Evolutionary conservation across 2,797 vertebrate species (phyloP).

Genomic region (Myioborus miniatus): DNA sequence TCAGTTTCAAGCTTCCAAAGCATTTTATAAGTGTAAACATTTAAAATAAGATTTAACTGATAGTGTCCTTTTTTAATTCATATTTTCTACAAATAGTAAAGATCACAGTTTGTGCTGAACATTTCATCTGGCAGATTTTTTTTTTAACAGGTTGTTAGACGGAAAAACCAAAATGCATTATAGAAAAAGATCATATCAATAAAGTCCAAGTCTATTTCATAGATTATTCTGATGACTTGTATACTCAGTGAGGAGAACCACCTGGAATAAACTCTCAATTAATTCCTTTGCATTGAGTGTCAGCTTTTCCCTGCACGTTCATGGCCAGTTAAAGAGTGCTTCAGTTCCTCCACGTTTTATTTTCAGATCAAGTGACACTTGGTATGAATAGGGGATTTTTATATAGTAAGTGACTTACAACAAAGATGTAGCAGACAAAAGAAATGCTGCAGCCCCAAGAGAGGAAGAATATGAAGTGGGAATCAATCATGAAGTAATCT

Average conservation of each 20-base stretch:
- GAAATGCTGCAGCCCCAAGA: neutral
- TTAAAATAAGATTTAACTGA: constrained; percentile 77
- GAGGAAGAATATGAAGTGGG: neutral
- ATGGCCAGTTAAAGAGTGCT: constrained; percentile 4
- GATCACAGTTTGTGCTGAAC: constrained; percentile 75
- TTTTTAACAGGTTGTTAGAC: constrained; percentile 65
- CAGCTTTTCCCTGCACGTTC: constrained; percentile 71
- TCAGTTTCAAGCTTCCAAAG: constrained; percentile 78
- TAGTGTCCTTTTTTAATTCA: constrained; percentile 79
- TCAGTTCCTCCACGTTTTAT: neutral
- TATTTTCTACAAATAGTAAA: constrained; percentile 77
- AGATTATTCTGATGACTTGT: constrained; percentile 79
- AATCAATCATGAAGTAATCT: neutral
- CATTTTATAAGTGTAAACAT: constrained; percentile 78
- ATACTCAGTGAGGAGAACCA: constrained; percentile 75
- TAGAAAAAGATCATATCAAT: constrained; percentile 67
- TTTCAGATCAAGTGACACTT: neutral
- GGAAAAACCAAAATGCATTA: constrained; percentile 75
- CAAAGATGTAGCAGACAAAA: neutral
- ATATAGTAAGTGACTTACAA: neutral
- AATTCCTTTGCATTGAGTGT: constrained; percentile 78
- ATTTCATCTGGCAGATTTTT: constrained; percentile 69
- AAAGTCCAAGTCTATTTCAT: constrained; percentile 73
- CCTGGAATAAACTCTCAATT: constrained; percentile 83
- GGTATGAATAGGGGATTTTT: neutral